These are phyloP conservation scores for Galaxea fascicularis DNA, from an alignment of 92 coral and sea anemone species.

Conservation along the genomic window DNA sequence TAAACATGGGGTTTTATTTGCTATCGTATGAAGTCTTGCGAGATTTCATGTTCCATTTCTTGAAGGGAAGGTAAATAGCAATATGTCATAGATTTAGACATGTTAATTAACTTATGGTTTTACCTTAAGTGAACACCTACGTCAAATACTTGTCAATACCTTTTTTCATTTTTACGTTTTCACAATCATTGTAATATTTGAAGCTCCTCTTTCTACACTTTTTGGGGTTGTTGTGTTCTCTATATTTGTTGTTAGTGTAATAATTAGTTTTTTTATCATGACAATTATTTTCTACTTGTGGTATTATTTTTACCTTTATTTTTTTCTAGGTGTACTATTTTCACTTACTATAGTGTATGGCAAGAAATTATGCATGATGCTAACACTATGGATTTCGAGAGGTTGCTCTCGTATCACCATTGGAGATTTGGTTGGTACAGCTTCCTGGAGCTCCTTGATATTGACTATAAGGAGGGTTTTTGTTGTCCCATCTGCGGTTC, in stretches of 20 bases:
- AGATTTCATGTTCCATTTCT: slow-evolving; percentile 41
- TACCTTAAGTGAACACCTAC: too few species aligned
- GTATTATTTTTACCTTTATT: not conserved
- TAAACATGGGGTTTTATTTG: slow-evolving; percentile 32
- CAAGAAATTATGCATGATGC: slow-evolving; percentile 53
- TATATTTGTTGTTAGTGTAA: too few species aligned
- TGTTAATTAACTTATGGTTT: too few species aligned
- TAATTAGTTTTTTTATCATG: too few species aligned
- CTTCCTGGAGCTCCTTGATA: slow-evolving; percentile 64
- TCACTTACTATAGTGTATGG: slow-evolving; percentile 60
- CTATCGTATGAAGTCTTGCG: slow-evolving; percentile 38
- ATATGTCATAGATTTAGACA: too few species aligned
- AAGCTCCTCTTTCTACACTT: too few species aligned
- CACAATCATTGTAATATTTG: too few species aligned
- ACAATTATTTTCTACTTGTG: not conserved
- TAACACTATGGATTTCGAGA: slow-evolving; percentile 16
- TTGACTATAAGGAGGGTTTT: slow-evolving; percentile 51
- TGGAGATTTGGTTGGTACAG: slow-evolving; percentile 72
- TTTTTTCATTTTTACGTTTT: too few species aligned
- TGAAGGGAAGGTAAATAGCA: too few species aligned
- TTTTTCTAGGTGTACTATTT: slow-evolving; percentile 47
- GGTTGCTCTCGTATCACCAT: slow-evolving; percentile 51
- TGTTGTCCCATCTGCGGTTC: slow-evolving; percentile 55
- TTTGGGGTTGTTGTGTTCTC: too few species aligned
- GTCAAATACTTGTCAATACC: too few species aligned